Evolutionary conservation across 2,888 invertebrate genomes (phyloP), one percentile per base, ranked within the genome.

Genomic region (Drosophila picticornis): DNA sequence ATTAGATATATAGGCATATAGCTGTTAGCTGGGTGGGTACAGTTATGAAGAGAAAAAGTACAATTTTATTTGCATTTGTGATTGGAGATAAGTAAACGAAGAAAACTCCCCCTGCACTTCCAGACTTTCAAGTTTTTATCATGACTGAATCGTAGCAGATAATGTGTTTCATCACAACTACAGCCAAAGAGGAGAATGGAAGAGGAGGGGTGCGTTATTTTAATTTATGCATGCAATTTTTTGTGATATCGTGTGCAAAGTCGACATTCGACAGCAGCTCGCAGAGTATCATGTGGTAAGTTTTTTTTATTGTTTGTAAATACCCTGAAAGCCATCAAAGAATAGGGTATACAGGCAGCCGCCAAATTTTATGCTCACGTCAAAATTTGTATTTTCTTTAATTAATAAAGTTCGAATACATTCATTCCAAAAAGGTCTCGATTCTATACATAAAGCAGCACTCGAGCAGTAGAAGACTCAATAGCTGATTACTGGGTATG

Each of bases 241-340:
- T n/a, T 34, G 31, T 36, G 43, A 38, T 11, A 38, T 50, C 69
- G 56, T 68, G 56, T 36, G 67, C 69, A 68, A 68, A 51, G 2
- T 25, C 46, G 16, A 46, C 32, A 40, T 55, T 38, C 2, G 40
- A 57, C 13, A 13, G 22, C 6, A 16, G 19, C 5, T n/a, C 4
- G n/a, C 10, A 5, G 40, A 40, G 3, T 40, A 40, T 4, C 4
- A 40, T 40, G 4, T n/a, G n/a, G n/a, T 40, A 4, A 1, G 10
- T 4, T 7, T 55, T n/a, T 7, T 7, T 27, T n/a, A 5, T 25
- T 46, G 22, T 16, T 46, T 46, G 16, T 16, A 9, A 13, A 56
- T 29, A 56, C 36, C 36, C 27, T 29, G 34, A 34, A 53, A 16
- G 25, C 19, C 34, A 10, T 16, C 22, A 32, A 32, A 11, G 7